A percentile compares a stretch with the other conserved stretches of the same genome.
Conservation (phyloP, 2,113 vertebrate genomes). For the Toxostoma redivivum region DNA sequence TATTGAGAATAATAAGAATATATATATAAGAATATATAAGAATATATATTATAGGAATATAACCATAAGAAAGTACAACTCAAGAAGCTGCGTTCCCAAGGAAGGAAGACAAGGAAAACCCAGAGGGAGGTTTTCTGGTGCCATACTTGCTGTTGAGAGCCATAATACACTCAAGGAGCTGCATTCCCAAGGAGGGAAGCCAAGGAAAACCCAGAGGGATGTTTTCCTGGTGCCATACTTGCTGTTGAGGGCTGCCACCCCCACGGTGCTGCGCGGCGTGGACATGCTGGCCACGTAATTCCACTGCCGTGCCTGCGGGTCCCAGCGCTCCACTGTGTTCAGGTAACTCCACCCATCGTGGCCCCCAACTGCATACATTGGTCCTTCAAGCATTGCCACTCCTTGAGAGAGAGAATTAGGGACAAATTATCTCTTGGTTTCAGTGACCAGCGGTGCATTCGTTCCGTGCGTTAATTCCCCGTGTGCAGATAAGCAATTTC, state of each 20-base stretch:
- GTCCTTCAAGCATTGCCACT: conserved; percentile 95
- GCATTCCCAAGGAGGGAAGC: background rate
- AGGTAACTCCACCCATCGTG: conserved; percentile 99
- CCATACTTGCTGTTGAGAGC: no score
- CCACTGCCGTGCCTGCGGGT: conserved; percentile 95
- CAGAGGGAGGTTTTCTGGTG: no score
- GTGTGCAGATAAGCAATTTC: background rate
- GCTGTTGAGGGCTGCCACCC: conserved; percentile 91
- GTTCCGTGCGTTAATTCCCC: background rate
- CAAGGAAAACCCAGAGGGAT: background rate
- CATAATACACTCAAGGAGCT: background rate
- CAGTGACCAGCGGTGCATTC: background rate
- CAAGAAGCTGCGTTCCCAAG: no score
- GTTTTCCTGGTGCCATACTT: conserved; percentile 78
- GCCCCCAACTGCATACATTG: conserved; percentile 97
- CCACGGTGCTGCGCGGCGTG: conserved; percentile 92
- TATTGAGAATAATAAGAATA: no score
- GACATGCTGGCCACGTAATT: conserved; percentile 99
- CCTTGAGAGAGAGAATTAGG: conserved; percentile 69
- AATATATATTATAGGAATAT: no score
- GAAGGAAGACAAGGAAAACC: no score
- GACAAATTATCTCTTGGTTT: background rate
- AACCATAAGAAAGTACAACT: no score
- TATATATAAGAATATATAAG: no score
- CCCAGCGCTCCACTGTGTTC: conserved; percentile 97